Evolutionary conservation across 2,888 invertebrate genomes (phyloP).

Genomic region (Elgonia sp.): DNA sequence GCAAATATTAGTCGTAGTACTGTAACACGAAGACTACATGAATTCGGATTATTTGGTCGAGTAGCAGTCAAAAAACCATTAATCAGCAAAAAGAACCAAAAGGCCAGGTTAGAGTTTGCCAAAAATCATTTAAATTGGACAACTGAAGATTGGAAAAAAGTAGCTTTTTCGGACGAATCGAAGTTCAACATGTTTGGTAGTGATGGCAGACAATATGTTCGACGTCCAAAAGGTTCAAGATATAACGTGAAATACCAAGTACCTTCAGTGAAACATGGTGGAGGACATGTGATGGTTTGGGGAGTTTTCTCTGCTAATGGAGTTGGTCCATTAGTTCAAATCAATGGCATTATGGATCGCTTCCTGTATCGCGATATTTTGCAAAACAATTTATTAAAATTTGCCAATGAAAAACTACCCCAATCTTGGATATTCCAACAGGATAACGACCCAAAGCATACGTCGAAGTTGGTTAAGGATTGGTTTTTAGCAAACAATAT

Average conservation of each 20-base stretch:
- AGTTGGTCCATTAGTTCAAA: slow-evolving; percentile 34
- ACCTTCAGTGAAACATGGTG: slow-evolving; percentile 28
- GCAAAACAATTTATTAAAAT: slow-evolving; percentile 30
- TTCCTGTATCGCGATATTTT: slow-evolving; percentile 45
- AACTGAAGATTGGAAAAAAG: slow-evolving; percentile 31
- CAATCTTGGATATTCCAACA: slow-evolving; percentile 60
- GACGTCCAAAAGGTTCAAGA: slow-evolving; percentile 10
- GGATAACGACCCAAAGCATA: slow-evolving; percentile 43
- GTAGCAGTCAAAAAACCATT: slow-evolving; percentile 45
- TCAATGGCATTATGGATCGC: slow-evolving; percentile 38
- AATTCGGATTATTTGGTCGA: slow-evolving; percentile 54
- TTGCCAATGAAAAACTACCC: slow-evolving; percentile 28
- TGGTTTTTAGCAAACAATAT: slow-evolving; percentile 43
- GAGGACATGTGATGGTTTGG: slow-evolving; percentile 24
- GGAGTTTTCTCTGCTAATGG: slow-evolving; percentile 26
- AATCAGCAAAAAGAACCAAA: slow-evolving; percentile 47
- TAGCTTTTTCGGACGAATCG: slow-evolving; percentile 49
- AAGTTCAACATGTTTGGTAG: slow-evolving; percentile 57
- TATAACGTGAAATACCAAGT: slow-evolving; percentile 21
- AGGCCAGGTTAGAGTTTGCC: slow-evolving; percentile 55
- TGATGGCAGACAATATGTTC: slow-evolving; percentile 27
- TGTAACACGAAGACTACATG: slow-evolving; percentile 44
- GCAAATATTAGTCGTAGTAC: slow-evolving; percentile 25
- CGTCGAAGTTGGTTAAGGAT: slow-evolving; percentile 49
- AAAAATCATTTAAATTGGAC: slow-evolving; percentile 54